A percentile compares a stretch with the other conserved stretches of the same genome.
Conservation (phyloP, 2,888 invertebrate species). For the Aphodius granarius region DNA sequence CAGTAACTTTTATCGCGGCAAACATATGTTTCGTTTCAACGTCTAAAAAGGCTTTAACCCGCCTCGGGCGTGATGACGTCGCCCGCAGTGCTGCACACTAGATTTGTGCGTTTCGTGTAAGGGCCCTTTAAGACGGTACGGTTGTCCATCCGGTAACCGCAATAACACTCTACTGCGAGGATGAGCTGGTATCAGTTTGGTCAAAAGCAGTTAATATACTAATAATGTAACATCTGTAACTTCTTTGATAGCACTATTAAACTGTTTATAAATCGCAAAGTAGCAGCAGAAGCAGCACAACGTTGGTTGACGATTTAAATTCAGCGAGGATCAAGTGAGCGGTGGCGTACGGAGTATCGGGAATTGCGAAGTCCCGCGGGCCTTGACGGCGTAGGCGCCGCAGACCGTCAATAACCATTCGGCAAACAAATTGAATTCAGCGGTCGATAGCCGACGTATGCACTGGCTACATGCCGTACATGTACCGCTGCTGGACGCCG, state of each 20-base stretch:
- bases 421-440: conserved; percentile 33
- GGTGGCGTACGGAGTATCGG: not conserved
- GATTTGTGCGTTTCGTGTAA: not conserved
- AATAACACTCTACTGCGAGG: no score
- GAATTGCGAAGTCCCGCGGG: not conserved
- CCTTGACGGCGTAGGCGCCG: conserved; percentile 24
- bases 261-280: no score
- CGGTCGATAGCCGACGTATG: conserved; percentile 23
- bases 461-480: not conserved
- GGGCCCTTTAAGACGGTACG: no score
- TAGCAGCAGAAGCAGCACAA: no score
- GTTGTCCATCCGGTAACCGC: no score
- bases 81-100: not conserved
- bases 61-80: not conserved
- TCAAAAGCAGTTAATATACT: no score
- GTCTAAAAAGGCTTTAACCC: not conserved
- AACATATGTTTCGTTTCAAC: not conserved
- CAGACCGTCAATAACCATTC: conserved; percentile 32
- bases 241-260: no score
- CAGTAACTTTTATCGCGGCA: not conserved
- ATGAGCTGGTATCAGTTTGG: no score
- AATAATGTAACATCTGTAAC: no score
- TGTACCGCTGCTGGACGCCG: not conserved
- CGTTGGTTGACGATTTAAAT: not conserved
- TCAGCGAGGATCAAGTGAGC: not conserved